A percentile compares a stretch with the other conserved stretches of the same genome.
Conservation (phyloP, 1,140 invertebrate species). For the Philaenus spumarius region DNA sequence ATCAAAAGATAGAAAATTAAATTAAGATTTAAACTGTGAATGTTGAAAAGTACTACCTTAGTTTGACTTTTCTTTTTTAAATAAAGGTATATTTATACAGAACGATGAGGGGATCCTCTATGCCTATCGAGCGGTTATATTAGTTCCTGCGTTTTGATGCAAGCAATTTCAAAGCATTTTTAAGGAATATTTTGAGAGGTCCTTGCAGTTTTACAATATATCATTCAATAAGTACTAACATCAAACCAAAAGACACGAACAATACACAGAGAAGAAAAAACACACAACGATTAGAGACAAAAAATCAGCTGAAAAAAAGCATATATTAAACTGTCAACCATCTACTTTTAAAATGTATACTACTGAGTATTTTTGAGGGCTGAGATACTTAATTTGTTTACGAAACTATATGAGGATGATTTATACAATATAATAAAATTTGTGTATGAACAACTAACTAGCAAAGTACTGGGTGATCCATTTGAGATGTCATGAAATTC, state of each 20-base stretch:
- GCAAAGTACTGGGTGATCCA: too few species aligned
- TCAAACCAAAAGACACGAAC: neutral
- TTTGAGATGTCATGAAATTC: too few species aligned
- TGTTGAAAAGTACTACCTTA: conserved; percentile 24
- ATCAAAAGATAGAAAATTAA: conserved; percentile 19
- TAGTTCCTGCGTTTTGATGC: neutral
- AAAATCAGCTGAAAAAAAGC: too few species aligned
- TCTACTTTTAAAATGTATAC: too few species aligned
- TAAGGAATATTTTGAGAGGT: conserved; percentile 33
- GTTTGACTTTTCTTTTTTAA: neutral
- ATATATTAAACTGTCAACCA: too few species aligned
- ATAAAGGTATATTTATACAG: conserved; percentile 7
- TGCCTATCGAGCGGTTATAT: neutral
- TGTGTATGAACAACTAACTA: too few species aligned
- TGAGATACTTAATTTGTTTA: too few species aligned
- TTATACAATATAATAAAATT: too few species aligned
- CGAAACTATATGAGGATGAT: too few species aligned
- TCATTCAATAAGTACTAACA: neutral
- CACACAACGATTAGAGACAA: too few species aligned
- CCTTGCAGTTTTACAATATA: conserved; percentile 22
- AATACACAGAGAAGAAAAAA: neutral
- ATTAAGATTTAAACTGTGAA: conserved; percentile 22
- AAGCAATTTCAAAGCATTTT: conserved; percentile 18
- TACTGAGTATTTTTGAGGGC: too few species aligned
- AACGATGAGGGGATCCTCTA: neutral